These are phyloP conservation scores for Zaprionus kolodkinae DNA, from an alignment of 1,140 invertebrate genomes.

Conservation along the genomic window DNA sequence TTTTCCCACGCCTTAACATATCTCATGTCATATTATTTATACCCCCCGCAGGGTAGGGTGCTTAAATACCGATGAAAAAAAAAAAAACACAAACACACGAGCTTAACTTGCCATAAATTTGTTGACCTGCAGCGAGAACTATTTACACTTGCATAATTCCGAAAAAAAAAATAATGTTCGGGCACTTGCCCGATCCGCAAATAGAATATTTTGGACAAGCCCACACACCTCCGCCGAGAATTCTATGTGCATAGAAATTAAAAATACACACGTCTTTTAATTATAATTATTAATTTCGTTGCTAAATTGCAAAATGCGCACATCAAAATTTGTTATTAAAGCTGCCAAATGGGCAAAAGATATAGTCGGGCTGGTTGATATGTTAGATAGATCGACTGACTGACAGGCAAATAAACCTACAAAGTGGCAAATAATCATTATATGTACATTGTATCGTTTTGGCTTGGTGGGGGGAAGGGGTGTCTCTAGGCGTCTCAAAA, in stretches of 20 bases:
- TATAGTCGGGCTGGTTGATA: not conserved
- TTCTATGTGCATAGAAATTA: slow-evolving; percentile 42
- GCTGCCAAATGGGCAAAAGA: slow-evolving; percentile 35
- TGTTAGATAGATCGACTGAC: slow-evolving; percentile 5
- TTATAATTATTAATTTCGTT: slow-evolving; percentile 40
- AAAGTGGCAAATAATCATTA: slow-evolving; percentile 26
- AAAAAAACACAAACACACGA: not conserved
- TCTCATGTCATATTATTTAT: not conserved
- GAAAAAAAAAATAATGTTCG: slow-evolving; percentile 29
- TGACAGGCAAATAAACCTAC: slow-evolving; percentile 14
- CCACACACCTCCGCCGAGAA: slow-evolving; percentile 17
- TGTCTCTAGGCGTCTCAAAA: not conserved
- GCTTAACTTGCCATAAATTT: slow-evolving; percentile 49
- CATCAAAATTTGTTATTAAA: slow-evolving; percentile 40
- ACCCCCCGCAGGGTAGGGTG: not conserved
- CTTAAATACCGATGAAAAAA: not conserved
- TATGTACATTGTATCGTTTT: slow-evolving; percentile 19
- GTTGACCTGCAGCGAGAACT: slow-evolving; percentile 25
- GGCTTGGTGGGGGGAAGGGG: not conserved
- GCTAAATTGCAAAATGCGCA: slow-evolving; percentile 49
- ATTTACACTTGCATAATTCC: slow-evolving; percentile 49
- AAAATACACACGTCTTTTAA: slow-evolving; percentile 47
- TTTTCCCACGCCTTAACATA: not conserved
- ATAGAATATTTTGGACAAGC: slow-evolving; percentile 48
- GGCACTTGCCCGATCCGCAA: slow-evolving; percentile 33